These are phyloP conservation scores for Bambusicola thoracicus DNA, from an alignment of 2,113 vertebrate genomes.

Conservation along the genomic window DNA sequence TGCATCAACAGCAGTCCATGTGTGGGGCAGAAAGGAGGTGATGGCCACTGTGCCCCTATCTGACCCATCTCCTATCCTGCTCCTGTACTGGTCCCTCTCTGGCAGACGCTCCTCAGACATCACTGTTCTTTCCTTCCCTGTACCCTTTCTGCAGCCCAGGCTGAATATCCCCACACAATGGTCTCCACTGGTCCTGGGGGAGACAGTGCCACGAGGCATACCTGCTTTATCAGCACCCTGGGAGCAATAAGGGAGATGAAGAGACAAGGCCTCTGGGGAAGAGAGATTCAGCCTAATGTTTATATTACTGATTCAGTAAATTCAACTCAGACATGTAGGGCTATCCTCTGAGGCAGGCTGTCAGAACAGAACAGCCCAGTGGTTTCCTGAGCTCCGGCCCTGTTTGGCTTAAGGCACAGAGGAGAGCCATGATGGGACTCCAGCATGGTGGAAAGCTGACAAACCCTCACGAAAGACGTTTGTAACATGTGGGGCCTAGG, in stretches of 20 bases:
- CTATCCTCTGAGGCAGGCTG: slow-evolving; percentile 6
- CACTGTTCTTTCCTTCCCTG: neutral
- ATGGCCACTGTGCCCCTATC: neutral
- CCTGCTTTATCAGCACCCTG: neutral
- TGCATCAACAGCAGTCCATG: neutral
- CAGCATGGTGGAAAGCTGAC: neutral
- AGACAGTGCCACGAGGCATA: neutral
- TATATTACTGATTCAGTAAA: neutral
- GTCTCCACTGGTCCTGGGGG: neutral
- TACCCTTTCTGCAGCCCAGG: neutral
- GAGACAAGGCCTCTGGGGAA: neutral
- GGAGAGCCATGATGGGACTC: neutral
- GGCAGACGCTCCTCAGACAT: neutral
- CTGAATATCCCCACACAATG: neutral
- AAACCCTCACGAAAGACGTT: slow-evolving; percentile 8
- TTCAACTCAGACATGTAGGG: neutral
- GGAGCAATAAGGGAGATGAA: neutral
- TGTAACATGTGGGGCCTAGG: slow-evolving; percentile 25
- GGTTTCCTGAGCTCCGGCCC: neutral
- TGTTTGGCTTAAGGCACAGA: neutral
- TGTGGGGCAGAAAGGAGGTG: neutral
- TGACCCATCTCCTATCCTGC: neutral
- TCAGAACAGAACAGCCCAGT: neutral
- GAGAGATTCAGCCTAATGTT: neutral
- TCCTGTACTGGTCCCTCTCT: neutral